Evolutionary conservation across 2,113 vertebrate species (phyloP), one percentile per base, ranked within the genome.

Genomic region (Triplophysa dalaica): DNA sequence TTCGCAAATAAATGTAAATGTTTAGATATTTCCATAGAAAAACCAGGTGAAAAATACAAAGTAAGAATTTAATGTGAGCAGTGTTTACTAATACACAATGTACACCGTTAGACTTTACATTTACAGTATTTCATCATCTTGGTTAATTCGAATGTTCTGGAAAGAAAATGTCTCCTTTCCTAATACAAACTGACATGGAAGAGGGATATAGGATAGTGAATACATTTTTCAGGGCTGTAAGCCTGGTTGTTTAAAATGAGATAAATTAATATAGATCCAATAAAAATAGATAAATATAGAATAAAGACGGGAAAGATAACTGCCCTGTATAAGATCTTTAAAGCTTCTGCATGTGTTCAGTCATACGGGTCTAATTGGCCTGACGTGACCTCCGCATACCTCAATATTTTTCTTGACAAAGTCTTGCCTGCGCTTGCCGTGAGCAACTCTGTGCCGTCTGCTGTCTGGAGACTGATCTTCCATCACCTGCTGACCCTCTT

Each of bases 391-490:
- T 87, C 84, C 76, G 90, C 94, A 91, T 93, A 98, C 96, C 94
- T 98, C 93, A 72, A 96, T 95, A 86, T 98, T 98, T 89, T 92
- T 94, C 88, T 91, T 95, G 88, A 98, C 90, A 89, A 97, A 97
- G 91, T 96, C 89, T 76, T 92, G 90, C 86, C 70, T 91, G 69
- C 63, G 89, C 88, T 91, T 94, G 85, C 69, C 84, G 82, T 80
- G 88, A 64, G 64, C 75, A 78, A 80, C 70, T 65, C 64, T 79
- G 77, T 16, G 50, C 41, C 70, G 84, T 78, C 86, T 89, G 85
- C 70, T 3, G 80, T 86, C 75, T 81, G 85, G 58, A 26, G 48
- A 64, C 50, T 85, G 84, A 54, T 81, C 80, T 41, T 66, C 50
- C 21, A 16, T 68, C 68, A 68, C 24, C 50, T 72, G 69, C 52